These are phyloP conservation scores for Chaunax sp. DNA, from an alignment of 2,797 vertebrate species.

Conservation along the genomic window DNA sequence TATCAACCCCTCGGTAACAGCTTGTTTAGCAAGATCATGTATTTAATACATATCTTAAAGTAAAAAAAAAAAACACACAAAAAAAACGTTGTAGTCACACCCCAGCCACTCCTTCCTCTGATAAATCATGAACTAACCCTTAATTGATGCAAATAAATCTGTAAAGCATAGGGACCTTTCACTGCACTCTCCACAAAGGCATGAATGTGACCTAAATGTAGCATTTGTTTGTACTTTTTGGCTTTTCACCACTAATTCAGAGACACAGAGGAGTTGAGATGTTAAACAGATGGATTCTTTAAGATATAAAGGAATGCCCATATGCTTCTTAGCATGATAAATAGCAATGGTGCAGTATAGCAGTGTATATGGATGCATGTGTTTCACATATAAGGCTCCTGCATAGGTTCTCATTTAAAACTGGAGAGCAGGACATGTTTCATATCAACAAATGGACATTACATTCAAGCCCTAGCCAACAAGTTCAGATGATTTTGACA, in stretches of 20 bases:
- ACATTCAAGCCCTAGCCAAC: no score
- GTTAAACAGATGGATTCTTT: conserved; percentile 30
- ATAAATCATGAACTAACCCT: no score
- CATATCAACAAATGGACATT: no score
- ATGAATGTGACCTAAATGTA: background rate
- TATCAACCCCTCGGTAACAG: no score
- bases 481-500: no score
- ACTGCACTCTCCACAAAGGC: background rate
- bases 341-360: background rate
- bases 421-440: background rate
- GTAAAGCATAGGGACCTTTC: no score
- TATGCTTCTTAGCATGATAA: conserved; percentile 28
- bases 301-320: conserved; percentile 6
- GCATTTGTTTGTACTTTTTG: background rate
- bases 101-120: no score
- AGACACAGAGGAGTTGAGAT: background rate
- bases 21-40: no score
- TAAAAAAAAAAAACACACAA: no score
- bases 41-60: no score
- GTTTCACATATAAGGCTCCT: conserved; percentile 47
- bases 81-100: no score
- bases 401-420: conserved; percentile 2
- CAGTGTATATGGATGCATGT: conserved; percentile 35
- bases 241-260: background rate
- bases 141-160: no score